Percentiles rank a stretch among this genome's conserved stretches.
phyloP scores from a whole-genome alignment of 2,888 invertebrate species.

The Rhaphigaster nebulosa region DNA sequence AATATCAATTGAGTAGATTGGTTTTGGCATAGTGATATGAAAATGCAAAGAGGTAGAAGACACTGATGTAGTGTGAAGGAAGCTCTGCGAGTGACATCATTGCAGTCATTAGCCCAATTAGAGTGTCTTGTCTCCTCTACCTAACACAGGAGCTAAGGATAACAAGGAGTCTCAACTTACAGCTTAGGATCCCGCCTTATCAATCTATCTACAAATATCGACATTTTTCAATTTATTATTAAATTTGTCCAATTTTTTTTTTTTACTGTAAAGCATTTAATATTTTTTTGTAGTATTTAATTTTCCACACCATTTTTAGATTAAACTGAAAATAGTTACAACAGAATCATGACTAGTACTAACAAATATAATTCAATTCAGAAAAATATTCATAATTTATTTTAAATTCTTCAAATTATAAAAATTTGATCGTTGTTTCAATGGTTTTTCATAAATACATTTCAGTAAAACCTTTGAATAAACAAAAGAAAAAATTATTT shows the following conservation, averaged over 20 bases:
- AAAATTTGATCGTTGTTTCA: no score
- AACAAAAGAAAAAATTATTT: no score
- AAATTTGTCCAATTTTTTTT: neutral
- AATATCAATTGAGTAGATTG: neutral
- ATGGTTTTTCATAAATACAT: no score
- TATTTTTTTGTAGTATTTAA: neutral
- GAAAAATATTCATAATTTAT: no score
- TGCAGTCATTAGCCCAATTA: conserved; percentile 14
- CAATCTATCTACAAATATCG: neutral
- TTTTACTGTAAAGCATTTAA: neutral
- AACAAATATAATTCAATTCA: no score
- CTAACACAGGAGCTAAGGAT: neutral
- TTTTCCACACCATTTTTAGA: neutral
- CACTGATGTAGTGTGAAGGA: neutral
- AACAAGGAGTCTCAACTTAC: neutral
- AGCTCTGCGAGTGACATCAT: conserved; percentile 14
- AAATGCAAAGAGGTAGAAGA: conserved; percentile 4
- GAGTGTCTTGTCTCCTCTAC: neutral
- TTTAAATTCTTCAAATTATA: no score
- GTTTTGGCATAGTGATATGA: neutral
- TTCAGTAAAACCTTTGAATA: no score
- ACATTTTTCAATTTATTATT: neutral
- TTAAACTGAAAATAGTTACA: neutral
- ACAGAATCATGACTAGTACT: neutral
- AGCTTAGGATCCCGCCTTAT: neutral